Evolutionary conservation across 1,140 invertebrate genomes (phyloP), one percentile per base, ranked within the genome.

Genomic region (Aphelenchoides fujianensis): DNA sequence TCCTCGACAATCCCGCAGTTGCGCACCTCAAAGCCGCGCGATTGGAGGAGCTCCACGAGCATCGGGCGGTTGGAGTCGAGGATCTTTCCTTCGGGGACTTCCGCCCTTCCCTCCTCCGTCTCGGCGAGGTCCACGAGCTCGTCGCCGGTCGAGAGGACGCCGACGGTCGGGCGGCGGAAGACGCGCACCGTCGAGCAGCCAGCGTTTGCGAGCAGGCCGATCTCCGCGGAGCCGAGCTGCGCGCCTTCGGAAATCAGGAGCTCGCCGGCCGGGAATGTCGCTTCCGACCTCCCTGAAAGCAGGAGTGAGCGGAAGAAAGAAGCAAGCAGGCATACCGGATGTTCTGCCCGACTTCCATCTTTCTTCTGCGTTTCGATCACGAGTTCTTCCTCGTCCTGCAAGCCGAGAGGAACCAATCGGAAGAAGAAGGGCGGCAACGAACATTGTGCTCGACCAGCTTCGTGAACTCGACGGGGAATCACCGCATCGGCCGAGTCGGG

Each of bases 401-500:
- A 0, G n/a, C n/a, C n/a, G n/a, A n/a, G 34, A 9, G 9, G 2
- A 59, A n/a, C n/a, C n/a, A n/a, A n/a, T n/a, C n/a, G n/a, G n/a
- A n/a, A n/a, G n/a, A n/a, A n/a, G n/a, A n/a, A n/a, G n/a, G n/a
- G n/a, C n/a, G n/a, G n/a, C n/a, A n/a, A n/a, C n/a, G 37, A 35
- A 81, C 70, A 37, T 74, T 35, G 53, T 79, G 76, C 32, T 74
- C 36, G 16, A 79, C 27, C 16, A 80, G 36, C 52, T 54, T 28
- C 0, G 79, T 76, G 70, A 78, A 32, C 57, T 80, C 76, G 52
- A 81, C 71, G 64, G 62, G n/a, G 67, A 53, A 80, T 69, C n/a
- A 80, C 76, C 31, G 79, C 70, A 74, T 80, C 79, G 16, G 79
- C 79, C 9, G 68, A 73, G 37, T 59, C 54, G 19, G 79, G 79